Conservation (phyloP, 2,888 invertebrate species). For the Patella pellucida region DNA sequence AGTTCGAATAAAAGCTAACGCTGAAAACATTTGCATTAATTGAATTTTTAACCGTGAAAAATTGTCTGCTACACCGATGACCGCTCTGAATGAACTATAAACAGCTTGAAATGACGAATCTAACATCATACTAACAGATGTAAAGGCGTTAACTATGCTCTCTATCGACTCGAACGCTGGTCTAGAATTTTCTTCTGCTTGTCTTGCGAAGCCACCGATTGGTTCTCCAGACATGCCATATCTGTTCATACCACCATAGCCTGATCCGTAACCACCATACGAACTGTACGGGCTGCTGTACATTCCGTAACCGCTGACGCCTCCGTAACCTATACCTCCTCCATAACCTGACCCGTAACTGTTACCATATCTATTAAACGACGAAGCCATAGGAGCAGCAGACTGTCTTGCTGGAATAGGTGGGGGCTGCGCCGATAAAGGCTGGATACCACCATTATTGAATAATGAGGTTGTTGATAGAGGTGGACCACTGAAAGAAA, state of each 20-base stretch:
- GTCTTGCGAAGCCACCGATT: conserved; percentile 77
- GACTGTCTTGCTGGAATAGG: conserved; percentile 46
- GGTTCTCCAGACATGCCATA: conserved; percentile 31
- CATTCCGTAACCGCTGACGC: conserved; percentile 43
- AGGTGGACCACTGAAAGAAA: conserved; percentile 35
- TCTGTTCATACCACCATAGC: conserved; percentile 46
- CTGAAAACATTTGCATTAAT: conserved; percentile 88
- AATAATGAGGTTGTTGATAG: neutral
- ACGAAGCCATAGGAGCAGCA: conserved; percentile 15
- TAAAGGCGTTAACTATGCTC: conserved; percentile 89
- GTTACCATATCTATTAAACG: conserved; percentile 28
- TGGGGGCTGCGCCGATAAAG: conserved; percentile 42
- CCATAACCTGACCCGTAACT: conserved; percentile 33
- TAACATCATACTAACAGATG: conserved; percentile 94
- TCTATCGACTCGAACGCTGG: conserved; percentile 96
- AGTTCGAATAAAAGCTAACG: conserved; percentile 85
- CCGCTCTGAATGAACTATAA: conserved; percentile 94
- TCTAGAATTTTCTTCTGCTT: conserved; percentile 91
- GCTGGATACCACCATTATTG: conserved; percentile 22
- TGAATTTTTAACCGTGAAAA: conserved; percentile 86
- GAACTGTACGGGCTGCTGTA: conserved; percentile 35
- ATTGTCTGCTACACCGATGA: conserved; percentile 95
- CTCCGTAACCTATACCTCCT: conserved; percentile 43
- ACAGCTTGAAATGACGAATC: conserved; percentile 97
- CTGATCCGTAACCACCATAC: conserved; percentile 21